Base-by-base conservation (phyloP, 2,888 invertebrate genomes). In the Archips crataeganus region DNA sequence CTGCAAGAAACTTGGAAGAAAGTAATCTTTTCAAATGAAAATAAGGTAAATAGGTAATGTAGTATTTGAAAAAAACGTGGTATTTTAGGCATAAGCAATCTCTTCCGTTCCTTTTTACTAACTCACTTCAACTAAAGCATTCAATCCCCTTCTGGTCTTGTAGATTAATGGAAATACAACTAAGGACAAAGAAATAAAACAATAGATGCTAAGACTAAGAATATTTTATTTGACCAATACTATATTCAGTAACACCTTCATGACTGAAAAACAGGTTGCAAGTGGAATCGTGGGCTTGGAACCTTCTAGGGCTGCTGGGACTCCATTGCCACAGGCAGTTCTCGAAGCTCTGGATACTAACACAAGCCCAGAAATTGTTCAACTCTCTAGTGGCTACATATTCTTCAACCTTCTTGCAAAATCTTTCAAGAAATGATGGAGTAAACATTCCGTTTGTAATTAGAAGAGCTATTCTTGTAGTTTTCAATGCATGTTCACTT, bases 211-310 rank as follows among this genome's bases (percentile, higher is more conserved):
- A 93, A 75, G 91, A 84, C 75, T 84, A 93, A 75, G 91, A 84
- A 88, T 90, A 93, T 77, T 91, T 93, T 88, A 94, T 83, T 89
- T 92, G 87, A 49, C 92, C 91, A 59, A 90, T 81, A 70, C 85
- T 87, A 79, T 90, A 87, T 63, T 90, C 71, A 8, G 76, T 77
- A 73, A 85, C 79, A n/a, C 76, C 76, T 66, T 82, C 78, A 3
- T 82, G 78, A 47, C 86, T 88, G 64, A 92, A 88, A 71, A 93
- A 91, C 49, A 90, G 79, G 78, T 84, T 94, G 73, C 83, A 85
- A 1, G 91, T 90, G 5, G 85, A 86, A 73, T 91, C 85, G 70
- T 92, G 91, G 1, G 92, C 83, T 76, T 91, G 90, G 75, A 94
- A 94, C 84, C 90, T 88, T 67, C 77, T 84, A 0, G 82, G 87